Evolutionary conservation across 2,888 invertebrate genomes (phyloP).

Genomic region (Anticlea derivata): DNA sequence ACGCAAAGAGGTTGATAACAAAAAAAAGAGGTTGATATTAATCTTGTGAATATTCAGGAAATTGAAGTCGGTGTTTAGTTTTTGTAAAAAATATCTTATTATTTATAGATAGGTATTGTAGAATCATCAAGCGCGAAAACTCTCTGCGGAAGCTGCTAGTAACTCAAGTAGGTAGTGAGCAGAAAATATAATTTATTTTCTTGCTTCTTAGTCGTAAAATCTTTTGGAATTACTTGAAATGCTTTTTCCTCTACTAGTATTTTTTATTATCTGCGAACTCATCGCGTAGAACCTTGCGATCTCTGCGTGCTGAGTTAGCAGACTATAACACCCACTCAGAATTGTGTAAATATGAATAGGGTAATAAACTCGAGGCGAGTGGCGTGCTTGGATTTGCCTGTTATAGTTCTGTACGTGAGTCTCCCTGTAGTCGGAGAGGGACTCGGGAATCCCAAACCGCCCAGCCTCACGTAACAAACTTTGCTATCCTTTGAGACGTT

Average conservation of each 20-base stretch:
- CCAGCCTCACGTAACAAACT: slow-evolving; percentile 60
- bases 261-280: slow-evolving; percentile 24
- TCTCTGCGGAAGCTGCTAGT: slow-evolving; percentile 12
- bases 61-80: too few species aligned
- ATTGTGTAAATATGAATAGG: slow-evolving; percentile 77
- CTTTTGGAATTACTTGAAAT: slow-evolving; percentile 22
- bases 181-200: slow-evolving; percentile 12
- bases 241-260: slow-evolving; percentile 11
- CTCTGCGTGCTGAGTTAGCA: slow-evolving; percentile 24
- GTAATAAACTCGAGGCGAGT: slow-evolving; percentile 74
- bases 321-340: slow-evolving; percentile 64
- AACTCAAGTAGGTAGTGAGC: slow-evolving; percentile 12
- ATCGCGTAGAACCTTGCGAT: slow-evolving; percentile 24
- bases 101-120: too few species aligned
- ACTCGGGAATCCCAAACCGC: slow-evolving; percentile 33
- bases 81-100: too few species aligned
- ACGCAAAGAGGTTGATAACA: too few species aligned
- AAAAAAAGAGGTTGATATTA: too few species aligned
- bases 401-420: slow-evolving; percentile 72
- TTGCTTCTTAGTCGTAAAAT: slow-evolving; percentile 18
- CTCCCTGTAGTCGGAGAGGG: slow-evolving; percentile 48
- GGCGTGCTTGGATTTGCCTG: slow-evolving; percentile 73
- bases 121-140: slow-evolving; percentile 8
- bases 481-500: slow-evolving; percentile 60
- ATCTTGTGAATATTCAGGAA: too few species aligned